These are phyloP conservation scores for Luehdorfia chinensis DNA, from an alignment of 1,140 invertebrate genomes.

Conservation along the genomic window DNA sequence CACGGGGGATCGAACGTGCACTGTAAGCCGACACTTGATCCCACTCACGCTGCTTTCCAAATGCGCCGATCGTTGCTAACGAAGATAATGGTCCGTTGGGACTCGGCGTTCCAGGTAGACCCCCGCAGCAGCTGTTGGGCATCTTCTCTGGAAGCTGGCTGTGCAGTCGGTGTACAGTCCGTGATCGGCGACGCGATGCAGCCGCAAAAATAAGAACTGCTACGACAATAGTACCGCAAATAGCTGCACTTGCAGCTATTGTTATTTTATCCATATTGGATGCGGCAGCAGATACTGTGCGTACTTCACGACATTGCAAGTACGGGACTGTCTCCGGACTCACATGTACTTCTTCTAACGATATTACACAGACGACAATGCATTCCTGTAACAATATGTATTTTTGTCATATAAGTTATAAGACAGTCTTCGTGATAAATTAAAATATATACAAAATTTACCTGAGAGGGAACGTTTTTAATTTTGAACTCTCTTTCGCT, in stretches of 20 bases:
- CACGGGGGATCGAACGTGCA: slow-evolving; percentile 91
- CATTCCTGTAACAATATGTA: slow-evolving; percentile 84
- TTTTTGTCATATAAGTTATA: no score
- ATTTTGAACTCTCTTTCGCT: slow-evolving; percentile 94
- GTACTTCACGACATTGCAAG: slow-evolving; percentile 91
- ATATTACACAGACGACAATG: slow-evolving; percentile 94
- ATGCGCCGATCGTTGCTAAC: slow-evolving; percentile 87
- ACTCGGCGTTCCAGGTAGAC: slow-evolving; percentile 83
- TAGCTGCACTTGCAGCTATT: slow-evolving; percentile 94
- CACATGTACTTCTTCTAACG: slow-evolving; percentile 90
- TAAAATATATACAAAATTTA: slow-evolving; percentile 40
- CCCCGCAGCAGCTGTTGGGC: slow-evolving; percentile 84
- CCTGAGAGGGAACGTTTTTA: slow-evolving; percentile 92
- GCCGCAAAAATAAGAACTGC: slow-evolving; percentile 92
- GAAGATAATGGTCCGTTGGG: slow-evolving; percentile 88
- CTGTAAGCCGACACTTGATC: slow-evolving; percentile 96
- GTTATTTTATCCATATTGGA: slow-evolving; percentile 97
- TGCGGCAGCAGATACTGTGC: slow-evolving; percentile 87
- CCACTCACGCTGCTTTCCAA: slow-evolving; percentile 93
- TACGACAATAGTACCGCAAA: slow-evolving; percentile 93
- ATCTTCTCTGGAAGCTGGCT: slow-evolving; percentile 81
- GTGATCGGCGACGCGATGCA: slow-evolving; percentile 85
- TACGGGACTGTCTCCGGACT: slow-evolving; percentile 91
- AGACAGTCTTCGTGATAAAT: no score
- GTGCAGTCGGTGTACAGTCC: slow-evolving; percentile 86